Percentiles rank a stretch among this genome's conserved stretches.
phyloP scores from a whole-genome alignment of 1,140 invertebrate genomes.

The Telenomus remus region DNA sequence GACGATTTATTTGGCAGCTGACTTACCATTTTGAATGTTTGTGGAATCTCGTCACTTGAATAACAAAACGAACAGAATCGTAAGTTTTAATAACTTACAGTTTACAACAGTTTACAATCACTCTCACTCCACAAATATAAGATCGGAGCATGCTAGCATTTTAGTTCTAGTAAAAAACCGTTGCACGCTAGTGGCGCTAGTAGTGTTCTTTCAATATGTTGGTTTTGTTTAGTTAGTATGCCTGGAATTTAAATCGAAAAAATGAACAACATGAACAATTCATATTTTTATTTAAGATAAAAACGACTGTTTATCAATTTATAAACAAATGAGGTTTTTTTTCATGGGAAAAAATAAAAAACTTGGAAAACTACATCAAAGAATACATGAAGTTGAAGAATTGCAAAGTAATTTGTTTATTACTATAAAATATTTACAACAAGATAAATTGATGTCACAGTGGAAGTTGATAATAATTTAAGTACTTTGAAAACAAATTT shows the following conservation, averaged over 20 bases:
- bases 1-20: background rate
- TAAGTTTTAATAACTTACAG: background rate
- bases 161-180: background rate
- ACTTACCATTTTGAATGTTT: slow-evolving; percentile 1
- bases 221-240: no score
- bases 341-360: no score
- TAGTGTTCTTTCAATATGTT: no score
- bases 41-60: background rate
- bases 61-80: background rate
- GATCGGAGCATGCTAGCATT: background rate
- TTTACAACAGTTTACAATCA: background rate
- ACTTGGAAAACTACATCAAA: no score
- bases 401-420: background rate
- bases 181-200: no score
- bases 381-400: no score
- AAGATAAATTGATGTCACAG: background rate
- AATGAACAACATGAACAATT: no score
- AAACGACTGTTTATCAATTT: no score
- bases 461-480: background rate
- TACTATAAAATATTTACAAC: slow-evolving; percentile 1
- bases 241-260: no score
- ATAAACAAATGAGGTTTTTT: no score
- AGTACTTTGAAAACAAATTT: background rate
- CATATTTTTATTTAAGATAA: no score
- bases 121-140: background rate